Percentiles rank a stretch among this genome's conserved stretches.
Conservation (phyloP, 2,888 invertebrate genomes). For the Scelioninae gen. 2 region DNA sequence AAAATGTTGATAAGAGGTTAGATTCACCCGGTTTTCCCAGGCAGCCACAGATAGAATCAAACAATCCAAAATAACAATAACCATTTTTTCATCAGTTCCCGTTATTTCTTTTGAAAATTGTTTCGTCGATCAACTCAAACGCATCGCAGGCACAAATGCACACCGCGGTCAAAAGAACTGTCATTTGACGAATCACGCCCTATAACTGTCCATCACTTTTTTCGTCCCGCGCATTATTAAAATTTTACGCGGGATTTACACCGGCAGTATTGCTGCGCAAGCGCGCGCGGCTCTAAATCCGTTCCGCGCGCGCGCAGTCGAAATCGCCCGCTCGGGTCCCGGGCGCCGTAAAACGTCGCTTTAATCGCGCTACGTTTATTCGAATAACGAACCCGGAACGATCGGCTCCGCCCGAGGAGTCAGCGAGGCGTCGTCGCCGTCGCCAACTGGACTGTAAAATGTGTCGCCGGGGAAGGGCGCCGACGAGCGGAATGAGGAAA, state of each 20-base stretch:
- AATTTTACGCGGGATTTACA: constrained; percentile 8
- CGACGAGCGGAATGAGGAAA: constrained; percentile 51
- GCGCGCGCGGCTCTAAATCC: constrained; percentile 14
- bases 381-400: constrained; percentile 56
- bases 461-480: constrained; percentile 33
- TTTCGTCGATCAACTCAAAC: no score
- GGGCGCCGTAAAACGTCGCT: constrained; percentile 33
- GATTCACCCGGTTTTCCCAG: no score
- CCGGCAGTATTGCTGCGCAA: constrained; percentile 1
- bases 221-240: background rate
- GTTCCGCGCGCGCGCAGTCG: background rate
- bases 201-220: background rate
- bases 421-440: constrained; percentile 46
- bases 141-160: no score
- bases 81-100: no score
- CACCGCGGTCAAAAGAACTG: background rate
- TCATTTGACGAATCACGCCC: background rate
- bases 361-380: constrained; percentile 47
- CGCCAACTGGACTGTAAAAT: constrained; percentile 55
- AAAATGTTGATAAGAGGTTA: no score
- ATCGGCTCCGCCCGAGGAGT: constrained; percentile 33
- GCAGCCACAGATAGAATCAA: no score
- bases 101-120: no score
- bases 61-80: no score
- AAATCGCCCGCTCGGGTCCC: background rate